Evolutionary conservation across 2,888 invertebrate genomes (phyloP).

Genomic region (Cylindroiulus punctatus): DNA sequence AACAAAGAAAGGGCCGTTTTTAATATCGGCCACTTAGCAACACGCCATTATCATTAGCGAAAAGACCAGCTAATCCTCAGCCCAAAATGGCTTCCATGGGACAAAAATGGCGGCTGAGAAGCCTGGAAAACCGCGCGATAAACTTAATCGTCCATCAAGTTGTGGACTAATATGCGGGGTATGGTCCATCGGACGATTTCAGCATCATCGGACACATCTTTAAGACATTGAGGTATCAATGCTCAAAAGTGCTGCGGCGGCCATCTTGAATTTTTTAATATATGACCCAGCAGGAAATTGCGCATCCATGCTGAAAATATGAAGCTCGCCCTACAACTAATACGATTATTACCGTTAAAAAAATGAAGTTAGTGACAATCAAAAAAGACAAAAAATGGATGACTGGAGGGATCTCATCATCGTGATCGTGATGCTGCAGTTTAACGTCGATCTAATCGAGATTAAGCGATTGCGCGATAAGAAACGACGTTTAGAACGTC

Average conservation of each 20-base stretch:
- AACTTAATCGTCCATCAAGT: not conserved
- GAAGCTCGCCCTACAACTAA: no score
- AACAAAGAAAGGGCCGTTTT: slow-evolving; percentile 17
- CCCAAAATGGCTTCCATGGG: not conserved
- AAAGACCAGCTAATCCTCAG: not conserved
- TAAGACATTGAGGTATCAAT: not conserved
- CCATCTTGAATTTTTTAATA: not conserved
- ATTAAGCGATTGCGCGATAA: not conserved
- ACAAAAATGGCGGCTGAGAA: not conserved
- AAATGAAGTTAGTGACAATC: not conserved
- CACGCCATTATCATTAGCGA: not conserved
- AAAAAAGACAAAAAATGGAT: not conserved
- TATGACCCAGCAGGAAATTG: no score
- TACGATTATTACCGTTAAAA: not conserved
- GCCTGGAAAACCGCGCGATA: not conserved
- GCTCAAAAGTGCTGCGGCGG: no score
- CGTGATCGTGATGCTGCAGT: not conserved
- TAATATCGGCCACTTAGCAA: not conserved
- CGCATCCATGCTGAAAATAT: no score
- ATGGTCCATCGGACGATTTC: no score
- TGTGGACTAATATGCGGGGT: no score
- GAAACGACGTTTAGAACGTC: not conserved
- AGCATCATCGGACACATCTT: no score
- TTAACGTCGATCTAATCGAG: not conserved
- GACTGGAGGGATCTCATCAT: not conserved